A percentile compares a stretch with the other conserved stretches of the same genome.
Conservation (phyloP, 2,797 vertebrate species). For the Hypotaenidia okinawae region DNA sequence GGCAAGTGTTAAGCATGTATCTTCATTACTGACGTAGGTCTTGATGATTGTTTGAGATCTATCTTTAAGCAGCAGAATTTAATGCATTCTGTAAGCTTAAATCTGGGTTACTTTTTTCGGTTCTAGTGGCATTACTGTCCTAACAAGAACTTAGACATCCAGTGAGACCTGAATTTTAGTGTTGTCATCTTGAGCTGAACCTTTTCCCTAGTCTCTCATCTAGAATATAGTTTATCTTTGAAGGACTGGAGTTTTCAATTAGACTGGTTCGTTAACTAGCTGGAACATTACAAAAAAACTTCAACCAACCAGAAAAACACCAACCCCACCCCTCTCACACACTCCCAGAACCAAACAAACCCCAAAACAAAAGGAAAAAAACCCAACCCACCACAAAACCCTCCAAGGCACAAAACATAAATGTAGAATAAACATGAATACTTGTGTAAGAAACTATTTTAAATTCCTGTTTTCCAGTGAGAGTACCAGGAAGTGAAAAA, state of each 20-base stretch:
- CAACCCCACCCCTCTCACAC: too few relatives aligned
- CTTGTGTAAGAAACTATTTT: rapidly evolving
- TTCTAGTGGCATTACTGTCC: background rate
- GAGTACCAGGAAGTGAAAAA: background rate
- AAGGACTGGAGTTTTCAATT: background rate
- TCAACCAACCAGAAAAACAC: too few relatives aligned
- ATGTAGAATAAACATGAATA: background rate
- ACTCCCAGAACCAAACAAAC: too few relatives aligned
- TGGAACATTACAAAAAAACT: background rate
- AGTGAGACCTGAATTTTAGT: background rate
- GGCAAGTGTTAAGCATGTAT: background rate
- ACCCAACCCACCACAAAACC: background rate
- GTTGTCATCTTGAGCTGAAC: background rate
- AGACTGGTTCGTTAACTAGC: background rate
- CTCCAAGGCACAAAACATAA: background rate
- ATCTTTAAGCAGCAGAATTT: background rate
- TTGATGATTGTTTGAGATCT: too few relatives aligned
- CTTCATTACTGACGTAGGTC: background rate
- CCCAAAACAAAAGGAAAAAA: background rate
- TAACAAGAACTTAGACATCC: background rate
- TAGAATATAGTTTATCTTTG: background rate
- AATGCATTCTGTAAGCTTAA: background rate
- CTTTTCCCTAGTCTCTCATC: background rate
- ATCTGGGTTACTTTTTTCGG: background rate
- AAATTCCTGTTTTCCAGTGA: background rate